Percentiles rank a stretch among this genome's conserved stretches.
Conservation (phyloP, 2,797 vertebrate species). For the Syngnathus acus region DNA sequence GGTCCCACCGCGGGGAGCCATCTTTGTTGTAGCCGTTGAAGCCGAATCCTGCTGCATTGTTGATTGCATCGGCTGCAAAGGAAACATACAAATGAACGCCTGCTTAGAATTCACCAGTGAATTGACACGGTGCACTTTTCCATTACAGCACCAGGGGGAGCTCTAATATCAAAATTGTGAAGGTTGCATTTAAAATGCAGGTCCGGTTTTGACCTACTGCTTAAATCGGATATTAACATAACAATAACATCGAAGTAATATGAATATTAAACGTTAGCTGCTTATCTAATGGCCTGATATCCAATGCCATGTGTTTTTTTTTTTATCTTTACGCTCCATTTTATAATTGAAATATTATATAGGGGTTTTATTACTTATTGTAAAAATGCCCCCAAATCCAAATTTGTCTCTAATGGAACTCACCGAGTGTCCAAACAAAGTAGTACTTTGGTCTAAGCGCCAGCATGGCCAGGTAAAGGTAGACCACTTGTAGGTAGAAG, state of each 20-base stretch:
- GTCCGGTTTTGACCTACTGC: not conserved
- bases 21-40: conserved; percentile 92
- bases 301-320: not conserved
- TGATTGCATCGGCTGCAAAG: conserved; percentile 88
- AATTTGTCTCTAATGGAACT: conserved; percentile 39
- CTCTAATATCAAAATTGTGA: conserved; percentile 21
- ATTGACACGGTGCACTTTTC: not conserved
- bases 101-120: conserved; percentile 5
- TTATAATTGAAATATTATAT: not conserved
- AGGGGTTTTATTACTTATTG: not conserved
- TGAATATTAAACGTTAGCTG: too few relatives aligned
- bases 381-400: not conserved
- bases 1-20: conserved; percentile 84
- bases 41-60: conserved; percentile 96
- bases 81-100: conserved; percentile 8
- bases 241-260: too few relatives aligned
- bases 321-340: not conserved
- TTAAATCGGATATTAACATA: too few relatives aligned
- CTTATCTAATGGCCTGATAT: not conserved
- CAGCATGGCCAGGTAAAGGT: conserved; percentile 89
- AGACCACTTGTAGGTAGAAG: conserved; percentile 78
- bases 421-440: conserved; percentile 96
- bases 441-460: conserved; percentile 95
- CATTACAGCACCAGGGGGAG: conserved; percentile 59
- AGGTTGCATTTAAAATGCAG: not conserved